phyloP scores from a whole-genome alignment of 2,888 invertebrate genomes.

The Litoditis marina region DNA sequence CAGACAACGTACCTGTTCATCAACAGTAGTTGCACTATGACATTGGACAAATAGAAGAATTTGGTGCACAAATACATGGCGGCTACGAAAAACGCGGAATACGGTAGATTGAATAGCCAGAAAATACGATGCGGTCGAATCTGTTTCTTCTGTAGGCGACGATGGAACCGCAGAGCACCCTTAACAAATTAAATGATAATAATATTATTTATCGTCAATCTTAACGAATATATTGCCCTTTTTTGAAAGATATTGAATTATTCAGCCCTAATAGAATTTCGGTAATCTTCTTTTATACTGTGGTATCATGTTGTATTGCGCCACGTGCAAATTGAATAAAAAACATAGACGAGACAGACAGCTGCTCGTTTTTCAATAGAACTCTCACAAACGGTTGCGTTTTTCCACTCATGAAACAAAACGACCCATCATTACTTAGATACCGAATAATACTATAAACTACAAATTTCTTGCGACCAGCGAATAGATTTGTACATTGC shows the following conservation, averaged over 20 bases:
- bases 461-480: too few relatives aligned
- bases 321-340: too few relatives aligned
- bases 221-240: not conserved
- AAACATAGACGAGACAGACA: too few relatives aligned
- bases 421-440: too few relatives aligned
- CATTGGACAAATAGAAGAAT: constrained; percentile 59
- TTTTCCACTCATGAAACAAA: too few relatives aligned
- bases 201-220: not conserved
- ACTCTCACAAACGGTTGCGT: too few relatives aligned
- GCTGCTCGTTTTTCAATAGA: too few relatives aligned
- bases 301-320: too few relatives aligned
- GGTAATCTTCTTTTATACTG: too few relatives aligned
- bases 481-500: too few relatives aligned
- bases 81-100: constrained; percentile 60
- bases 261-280: too few relatives aligned
- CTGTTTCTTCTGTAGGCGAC: constrained; percentile 56
- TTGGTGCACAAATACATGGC: constrained; percentile 59
- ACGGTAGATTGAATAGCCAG: constrained; percentile 59
- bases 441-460: not conserved
- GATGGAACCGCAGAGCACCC: constrained; percentile 61
- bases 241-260: not conserved
- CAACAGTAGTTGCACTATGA: constrained; percentile 52
- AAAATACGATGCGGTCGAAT: constrained; percentile 56
- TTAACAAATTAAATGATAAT: constrained; percentile 20
- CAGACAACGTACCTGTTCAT: constrained; percentile 51